These are phyloP conservation scores for Hemibates koningsi DNA, from an alignment of 2,113 vertebrate genomes.

Conservation along the genomic window DNA sequence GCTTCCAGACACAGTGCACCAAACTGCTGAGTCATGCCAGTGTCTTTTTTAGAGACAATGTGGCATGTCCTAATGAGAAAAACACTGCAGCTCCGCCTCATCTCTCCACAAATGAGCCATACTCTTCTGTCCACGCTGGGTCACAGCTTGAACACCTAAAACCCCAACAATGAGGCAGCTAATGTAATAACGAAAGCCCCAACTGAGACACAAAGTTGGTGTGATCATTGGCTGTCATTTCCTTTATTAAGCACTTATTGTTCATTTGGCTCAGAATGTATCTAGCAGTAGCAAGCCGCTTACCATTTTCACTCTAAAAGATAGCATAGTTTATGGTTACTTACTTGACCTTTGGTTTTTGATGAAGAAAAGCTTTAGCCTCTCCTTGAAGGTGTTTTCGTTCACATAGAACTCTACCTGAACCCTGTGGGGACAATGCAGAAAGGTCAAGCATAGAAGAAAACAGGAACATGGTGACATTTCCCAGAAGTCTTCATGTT, in stretches of 20 bases:
- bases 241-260: not conserved
- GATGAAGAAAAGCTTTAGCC: constrained; percentile 98
- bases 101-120: not conserved
- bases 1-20: not conserved
- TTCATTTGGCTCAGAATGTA: not conserved
- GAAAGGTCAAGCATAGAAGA: not conserved
- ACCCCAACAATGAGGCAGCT: not conserved
- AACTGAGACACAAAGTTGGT: not conserved
- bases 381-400: constrained; percentile 97
- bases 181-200: constrained; percentile 1
- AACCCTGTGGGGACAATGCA: constrained; percentile 73
- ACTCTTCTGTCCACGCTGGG: not conserved
- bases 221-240: not conserved
- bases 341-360: constrained; percentile 99
- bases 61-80: constrained; percentile 8
- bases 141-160: not conserved
- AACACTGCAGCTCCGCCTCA: not conserved
- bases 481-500: not conserved
- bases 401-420: constrained; percentile 99
- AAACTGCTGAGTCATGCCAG: not conserved
- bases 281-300: not conserved
- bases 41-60: not conserved
- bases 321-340: constrained; percentile 35
- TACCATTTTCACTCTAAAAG: not conserved
- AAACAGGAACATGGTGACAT: not conserved